A percentile compares a stretch with the other conserved stretches of the same genome.
phyloP scores from a whole-genome alignment of 2,888 invertebrate genomes.

The Chloromyia formosa region DNA sequence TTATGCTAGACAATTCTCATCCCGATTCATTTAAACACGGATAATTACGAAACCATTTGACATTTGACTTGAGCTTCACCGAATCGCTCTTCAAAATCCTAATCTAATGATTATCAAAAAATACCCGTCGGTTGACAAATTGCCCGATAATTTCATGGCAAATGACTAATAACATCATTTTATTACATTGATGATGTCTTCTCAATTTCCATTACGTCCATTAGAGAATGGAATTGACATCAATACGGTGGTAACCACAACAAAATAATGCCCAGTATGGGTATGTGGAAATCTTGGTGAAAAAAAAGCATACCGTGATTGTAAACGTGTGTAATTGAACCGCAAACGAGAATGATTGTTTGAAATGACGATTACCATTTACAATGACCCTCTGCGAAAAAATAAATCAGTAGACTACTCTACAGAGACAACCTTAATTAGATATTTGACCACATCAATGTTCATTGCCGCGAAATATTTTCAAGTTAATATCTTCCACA shows the following conservation, averaged over 20 bases:
- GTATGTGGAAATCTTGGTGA: no score
- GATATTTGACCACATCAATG: constrained; percentile 13
- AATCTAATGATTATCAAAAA: background rate
- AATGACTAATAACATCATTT: constrained; percentile 4
- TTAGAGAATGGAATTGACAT: background rate
- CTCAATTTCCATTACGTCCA: background rate
- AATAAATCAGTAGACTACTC: no score
- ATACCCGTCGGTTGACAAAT: background rate
- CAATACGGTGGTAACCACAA: background rate
- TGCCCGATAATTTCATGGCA: background rate
- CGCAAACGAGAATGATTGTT: constrained; percentile 6
- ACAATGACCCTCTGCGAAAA: no score
- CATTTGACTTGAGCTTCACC: background rate
- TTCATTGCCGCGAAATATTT: no score
- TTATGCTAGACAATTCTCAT: no score
- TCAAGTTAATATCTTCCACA: no score
- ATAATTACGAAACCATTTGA: background rate
- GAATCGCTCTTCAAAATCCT: background rate
- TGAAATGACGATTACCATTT: background rate
- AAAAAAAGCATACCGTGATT: background rate
- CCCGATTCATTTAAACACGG: no score
- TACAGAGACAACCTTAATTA: constrained; percentile 7
- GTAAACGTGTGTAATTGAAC: background rate
- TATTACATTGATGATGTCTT: background rate
- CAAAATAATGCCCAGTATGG: background rate